These are phyloP conservation scores for Epistrophe eligans DNA, from an alignment of 2,888 invertebrate species.

Conservation along the genomic window DNA sequence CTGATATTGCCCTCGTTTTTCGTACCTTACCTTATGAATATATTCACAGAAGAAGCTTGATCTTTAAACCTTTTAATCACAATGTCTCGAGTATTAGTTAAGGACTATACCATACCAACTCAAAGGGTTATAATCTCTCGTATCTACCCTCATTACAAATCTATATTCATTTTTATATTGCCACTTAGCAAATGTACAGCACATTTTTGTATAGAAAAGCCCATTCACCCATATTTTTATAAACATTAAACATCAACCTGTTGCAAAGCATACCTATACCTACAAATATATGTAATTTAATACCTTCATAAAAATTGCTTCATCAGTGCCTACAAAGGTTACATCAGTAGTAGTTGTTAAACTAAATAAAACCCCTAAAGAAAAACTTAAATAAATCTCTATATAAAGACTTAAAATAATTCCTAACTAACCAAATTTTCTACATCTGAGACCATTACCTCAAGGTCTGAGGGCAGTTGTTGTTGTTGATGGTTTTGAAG, in stretches of 20 bases:
- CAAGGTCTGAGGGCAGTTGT: constrained; percentile 82
- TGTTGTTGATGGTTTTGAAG: constrained; percentile 75
- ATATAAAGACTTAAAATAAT: constrained; percentile 43
- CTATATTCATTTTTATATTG: not conserved
- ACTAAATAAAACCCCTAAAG: constrained; percentile 13
- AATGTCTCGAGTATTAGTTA: not conserved
- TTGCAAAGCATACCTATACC: constrained; percentile 22
- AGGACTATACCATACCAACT: not conserved
- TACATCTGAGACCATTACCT: constrained; percentile 83
- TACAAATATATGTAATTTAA: not conserved
- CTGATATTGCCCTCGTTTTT: too few relatives aligned
- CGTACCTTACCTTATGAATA: too few relatives aligned
- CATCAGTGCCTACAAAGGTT: constrained; percentile 35
- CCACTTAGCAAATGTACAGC: constrained; percentile 22
- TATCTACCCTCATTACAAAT: not conserved
- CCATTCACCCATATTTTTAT: constrained; percentile 24
- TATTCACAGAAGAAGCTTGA: too few relatives aligned
- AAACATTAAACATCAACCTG: constrained; percentile 24
- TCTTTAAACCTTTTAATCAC: too few relatives aligned
- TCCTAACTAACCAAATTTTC: constrained; percentile 84
- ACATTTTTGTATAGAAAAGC: constrained; percentile 17
- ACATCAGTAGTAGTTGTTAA: not conserved
- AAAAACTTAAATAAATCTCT: constrained; percentile 37
- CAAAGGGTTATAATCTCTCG: not conserved
- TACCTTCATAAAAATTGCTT: constrained; percentile 31